Conservation (phyloP, 1,140 invertebrate species). For the Listronotus oregonensis region DNA sequence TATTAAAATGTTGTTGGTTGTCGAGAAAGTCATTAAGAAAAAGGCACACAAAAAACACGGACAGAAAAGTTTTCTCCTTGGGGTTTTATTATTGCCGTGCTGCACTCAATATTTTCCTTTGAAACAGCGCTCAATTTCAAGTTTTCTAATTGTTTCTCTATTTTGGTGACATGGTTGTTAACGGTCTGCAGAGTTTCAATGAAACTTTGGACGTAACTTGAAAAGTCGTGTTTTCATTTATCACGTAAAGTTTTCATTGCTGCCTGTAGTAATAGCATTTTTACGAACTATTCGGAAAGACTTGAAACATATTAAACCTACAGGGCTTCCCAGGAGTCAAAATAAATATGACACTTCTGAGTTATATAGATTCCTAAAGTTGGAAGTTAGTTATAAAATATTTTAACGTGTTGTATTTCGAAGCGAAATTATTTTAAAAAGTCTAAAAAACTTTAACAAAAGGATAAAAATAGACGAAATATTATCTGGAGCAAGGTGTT, state of each 20-base stretch:
- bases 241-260: slow-evolving; percentile 23
- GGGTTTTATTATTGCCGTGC: slow-evolving; percentile 19
- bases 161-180: slow-evolving; percentile 31
- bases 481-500: too few relatives aligned
- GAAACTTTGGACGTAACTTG: slow-evolving; percentile 25
- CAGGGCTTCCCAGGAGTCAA: not conserved
- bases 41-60: too few relatives aligned
- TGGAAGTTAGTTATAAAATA: too few relatives aligned
- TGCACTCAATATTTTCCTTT: slow-evolving; percentile 22
- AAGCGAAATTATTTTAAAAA: too few relatives aligned
- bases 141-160: slow-evolving; percentile 32
- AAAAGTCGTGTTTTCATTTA: slow-evolving; percentile 35
- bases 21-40: too few relatives aligned
- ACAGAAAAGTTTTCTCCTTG: not conserved
- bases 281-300: slow-evolving; percentile 10
- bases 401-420: too few relatives aligned
- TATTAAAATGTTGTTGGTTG: too few relatives aligned
- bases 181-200: slow-evolving; percentile 25
- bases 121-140: slow-evolving; percentile 5
- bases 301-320: slow-evolving; percentile 7
- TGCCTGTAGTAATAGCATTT: slow-evolving; percentile 20
- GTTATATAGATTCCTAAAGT: too few relatives aligned
- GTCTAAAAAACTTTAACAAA: too few relatives aligned
- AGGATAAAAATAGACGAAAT: too few relatives aligned
- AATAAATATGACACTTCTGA: slow-evolving; percentile 5